Evolutionary conservation across 1,140 invertebrate species (phyloP).

Genomic region (Leptestheria dahalacensis): DNA sequence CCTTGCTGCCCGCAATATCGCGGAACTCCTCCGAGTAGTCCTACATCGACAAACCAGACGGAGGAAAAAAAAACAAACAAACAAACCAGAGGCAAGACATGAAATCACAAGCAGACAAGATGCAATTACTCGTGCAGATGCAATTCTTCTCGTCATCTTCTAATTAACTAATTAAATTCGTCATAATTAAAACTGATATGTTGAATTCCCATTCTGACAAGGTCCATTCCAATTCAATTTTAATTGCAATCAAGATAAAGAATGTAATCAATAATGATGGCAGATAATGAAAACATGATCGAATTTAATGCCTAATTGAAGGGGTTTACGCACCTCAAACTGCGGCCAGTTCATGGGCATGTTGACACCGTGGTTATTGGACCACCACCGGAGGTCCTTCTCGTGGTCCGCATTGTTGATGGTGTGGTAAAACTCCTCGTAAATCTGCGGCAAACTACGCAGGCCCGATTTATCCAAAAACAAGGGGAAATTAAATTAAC

Average conservation of each 20-base stretch:
- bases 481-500: background rate
- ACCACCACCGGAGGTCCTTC: constrained; percentile 97
- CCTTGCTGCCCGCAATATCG: constrained; percentile 70
- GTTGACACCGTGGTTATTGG: constrained; percentile 88
- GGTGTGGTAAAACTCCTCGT: constrained; percentile 89
- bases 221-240: too few relatives aligned
- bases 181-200: background rate
- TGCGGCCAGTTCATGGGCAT: constrained; percentile 98
- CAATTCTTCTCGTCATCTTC: background rate
- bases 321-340: constrained; percentile 63
- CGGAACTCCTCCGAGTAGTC: constrained; percentile 93
- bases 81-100: too few relatives aligned
- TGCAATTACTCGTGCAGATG: background rate
- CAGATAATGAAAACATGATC: background rate
- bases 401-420: constrained; percentile 87
- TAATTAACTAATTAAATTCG: background rate
- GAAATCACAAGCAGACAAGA: too few relatives aligned
- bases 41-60: too few relatives aligned
- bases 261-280: background rate
- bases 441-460: constrained; percentile 79
- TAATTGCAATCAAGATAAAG: too few relatives aligned
- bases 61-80: too few relatives aligned
- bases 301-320: background rate
- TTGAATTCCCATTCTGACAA: too few relatives aligned
- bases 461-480: constrained; percentile 13